A percentile compares a stretch with the other conserved stretches of the same genome.
These are phyloP conservation scores for Metopia argyrocephala DNA, from an alignment of 2,888 invertebrate species.

Conservation along the genomic window DNA sequence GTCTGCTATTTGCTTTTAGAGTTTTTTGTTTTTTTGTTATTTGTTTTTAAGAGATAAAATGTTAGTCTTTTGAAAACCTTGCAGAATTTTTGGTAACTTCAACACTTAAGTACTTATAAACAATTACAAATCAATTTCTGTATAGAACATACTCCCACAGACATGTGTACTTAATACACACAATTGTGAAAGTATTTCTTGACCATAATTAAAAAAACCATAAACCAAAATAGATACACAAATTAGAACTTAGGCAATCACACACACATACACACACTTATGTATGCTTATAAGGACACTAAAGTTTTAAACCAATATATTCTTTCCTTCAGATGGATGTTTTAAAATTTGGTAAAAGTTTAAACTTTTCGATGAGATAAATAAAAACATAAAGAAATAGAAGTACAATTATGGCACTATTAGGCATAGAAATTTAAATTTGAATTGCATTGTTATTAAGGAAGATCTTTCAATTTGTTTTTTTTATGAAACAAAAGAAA, in stretches of 20 bases:
- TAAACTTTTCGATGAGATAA: too few relatives aligned
- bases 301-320: neutral
- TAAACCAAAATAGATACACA: neutral
- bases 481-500: too few relatives aligned
- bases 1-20: neutral
- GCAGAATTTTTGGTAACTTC: slow-evolving; percentile 30
- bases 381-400: too few relatives aligned
- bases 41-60: neutral
- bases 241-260: slow-evolving; percentile 6
- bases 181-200: neutral
- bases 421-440: slow-evolving; percentile 6
- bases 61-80: slow-evolving; percentile 16
- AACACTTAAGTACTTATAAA: slow-evolving; percentile 25
- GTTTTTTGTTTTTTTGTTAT: neutral
- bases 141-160: too few relatives aligned
- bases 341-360: too few relatives aligned
- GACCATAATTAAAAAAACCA: neutral
- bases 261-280: neutral
- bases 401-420: too few relatives aligned
- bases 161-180: neutral
- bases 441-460: too few relatives aligned
- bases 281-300: neutral
- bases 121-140: slow-evolving; percentile 36
- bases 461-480: too few relatives aligned
- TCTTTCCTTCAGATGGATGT: slow-evolving; percentile 1